phyloP scores from a whole-genome alignment of 2,797 vertebrate species.

The Toxotes lorentzi region DNA sequence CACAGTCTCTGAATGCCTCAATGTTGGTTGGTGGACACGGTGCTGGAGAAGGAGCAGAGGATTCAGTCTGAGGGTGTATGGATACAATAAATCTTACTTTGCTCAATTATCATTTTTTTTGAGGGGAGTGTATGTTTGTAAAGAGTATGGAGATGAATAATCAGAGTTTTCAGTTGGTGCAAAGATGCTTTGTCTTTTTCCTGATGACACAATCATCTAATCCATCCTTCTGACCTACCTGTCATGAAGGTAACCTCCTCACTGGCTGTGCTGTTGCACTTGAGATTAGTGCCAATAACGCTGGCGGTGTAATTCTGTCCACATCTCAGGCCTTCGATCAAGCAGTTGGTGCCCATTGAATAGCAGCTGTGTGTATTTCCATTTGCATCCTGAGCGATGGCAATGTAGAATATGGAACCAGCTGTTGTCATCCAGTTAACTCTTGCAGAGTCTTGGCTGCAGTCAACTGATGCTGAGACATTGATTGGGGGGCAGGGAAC shows the following conservation, averaged over 20 bases:
- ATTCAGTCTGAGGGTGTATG: not conserved
- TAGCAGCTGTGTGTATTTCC: conserved; percentile 65
- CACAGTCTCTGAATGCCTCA: conserved; percentile 73
- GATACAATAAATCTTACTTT: not conserved
- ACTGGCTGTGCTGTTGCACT: conserved; percentile 80
- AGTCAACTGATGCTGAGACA: conserved; percentile 62
- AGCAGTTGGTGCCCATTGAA: conserved; percentile 63
- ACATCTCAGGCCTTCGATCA: conserved; percentile 78
- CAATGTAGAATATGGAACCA: conserved; percentile 73
- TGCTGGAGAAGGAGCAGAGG: conserved; percentile 55
- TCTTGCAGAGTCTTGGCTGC: conserved; percentile 71
- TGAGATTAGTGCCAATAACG: conserved; percentile 72
- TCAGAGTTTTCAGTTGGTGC: not conserved
- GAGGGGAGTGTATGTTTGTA: not conserved
- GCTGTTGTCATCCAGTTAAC: conserved; percentile 75
- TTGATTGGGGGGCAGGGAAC: conserved; percentile 82
- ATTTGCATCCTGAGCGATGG: conserved; percentile 53
- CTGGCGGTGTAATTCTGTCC: conserved; percentile 77
- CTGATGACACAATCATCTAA: not conserved
- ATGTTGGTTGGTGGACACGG: conserved; percentile 75
- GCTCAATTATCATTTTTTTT: not conserved
- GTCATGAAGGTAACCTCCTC: conserved; percentile 63
- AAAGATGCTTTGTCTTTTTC: not conserved
- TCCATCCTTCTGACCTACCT: conserved; percentile 67
- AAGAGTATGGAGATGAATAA: not conserved